These are phyloP conservation scores for Laticauda colubrina DNA, from an alignment of 2,113 vertebrate genomes.

Conservation along the genomic window DNA sequence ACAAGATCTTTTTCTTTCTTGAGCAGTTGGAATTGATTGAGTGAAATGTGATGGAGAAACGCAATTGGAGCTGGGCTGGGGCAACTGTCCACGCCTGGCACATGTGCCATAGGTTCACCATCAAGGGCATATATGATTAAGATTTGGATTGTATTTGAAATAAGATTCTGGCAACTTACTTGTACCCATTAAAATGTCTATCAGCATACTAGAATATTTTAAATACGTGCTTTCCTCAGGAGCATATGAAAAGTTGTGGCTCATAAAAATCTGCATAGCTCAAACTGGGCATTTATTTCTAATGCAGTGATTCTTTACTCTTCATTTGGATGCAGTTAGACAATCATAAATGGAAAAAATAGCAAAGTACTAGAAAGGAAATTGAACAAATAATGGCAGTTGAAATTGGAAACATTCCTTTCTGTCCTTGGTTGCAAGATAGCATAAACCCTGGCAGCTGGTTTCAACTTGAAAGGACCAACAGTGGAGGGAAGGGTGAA, in stretches of 20 bases:
- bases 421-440: background rate
- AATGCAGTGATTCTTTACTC: background rate
- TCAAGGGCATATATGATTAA: background rate
- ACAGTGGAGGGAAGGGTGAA: no score
- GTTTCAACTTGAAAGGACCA: background rate
- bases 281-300: background rate
- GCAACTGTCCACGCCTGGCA: no score
- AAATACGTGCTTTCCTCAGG: background rate
- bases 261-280: constrained; percentile 10
- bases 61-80: no score
- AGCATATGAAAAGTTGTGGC: background rate
- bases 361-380: background rate
- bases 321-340: background rate
- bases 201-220: background rate
- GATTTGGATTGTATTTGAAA: background rate
- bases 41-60: no score
- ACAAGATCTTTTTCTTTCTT: no score
- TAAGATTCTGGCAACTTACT: background rate
- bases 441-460: background rate
- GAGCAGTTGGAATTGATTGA: no score
- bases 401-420: background rate
- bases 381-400: background rate
- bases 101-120: no score
- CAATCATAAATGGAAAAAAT: background rate
- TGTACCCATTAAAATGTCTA: background rate